These are phyloP conservation scores for Pseudomyrmex gracilis DNA, from an alignment of 1,140 invertebrate genomes.

Conservation along the genomic window DNA sequence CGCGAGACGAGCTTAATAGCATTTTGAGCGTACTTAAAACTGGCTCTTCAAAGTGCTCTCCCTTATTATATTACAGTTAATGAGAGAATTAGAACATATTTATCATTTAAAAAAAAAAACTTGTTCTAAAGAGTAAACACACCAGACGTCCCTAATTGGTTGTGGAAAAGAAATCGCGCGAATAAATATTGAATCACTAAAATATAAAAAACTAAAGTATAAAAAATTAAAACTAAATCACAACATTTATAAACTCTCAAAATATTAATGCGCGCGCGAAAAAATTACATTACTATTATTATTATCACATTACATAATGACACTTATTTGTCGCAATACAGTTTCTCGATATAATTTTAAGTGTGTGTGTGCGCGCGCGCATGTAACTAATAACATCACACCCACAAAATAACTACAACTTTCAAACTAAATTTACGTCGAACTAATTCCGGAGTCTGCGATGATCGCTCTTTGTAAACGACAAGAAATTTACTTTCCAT, in stretches of 20 bases:
- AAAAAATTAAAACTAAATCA: background rate
- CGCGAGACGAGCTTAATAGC: constrained; percentile 61
- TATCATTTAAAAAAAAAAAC: background rate
- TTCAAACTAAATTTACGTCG: constrained; percentile 39
- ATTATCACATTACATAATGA: background rate
- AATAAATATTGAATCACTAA: background rate
- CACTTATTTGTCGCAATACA: background rate
- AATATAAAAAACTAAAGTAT: too few species aligned
- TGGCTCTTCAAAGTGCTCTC: constrained; percentile 25
- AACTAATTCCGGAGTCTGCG: constrained; percentile 8
- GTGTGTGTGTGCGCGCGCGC: too few species aligned
- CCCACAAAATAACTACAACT: constrained; percentile 21
- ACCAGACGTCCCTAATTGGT: background rate
- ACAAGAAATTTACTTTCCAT: constrained; percentile 47
- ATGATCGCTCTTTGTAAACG: constrained; percentile 39
- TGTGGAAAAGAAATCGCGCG: background rate
- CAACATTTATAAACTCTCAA: too few species aligned
- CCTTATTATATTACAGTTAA: background rate
- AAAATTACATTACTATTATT: background rate
- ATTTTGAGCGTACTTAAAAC: constrained; percentile 68
- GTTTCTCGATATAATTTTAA: background rate
- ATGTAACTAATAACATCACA: too few species aligned
- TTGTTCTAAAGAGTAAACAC: background rate
- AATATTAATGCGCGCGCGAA: too few species aligned
- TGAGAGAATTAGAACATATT: constrained; percentile 4